phyloP scores from a whole-genome alignment of 2,113 vertebrate genomes.

The Vombatus ursinus region DNA sequence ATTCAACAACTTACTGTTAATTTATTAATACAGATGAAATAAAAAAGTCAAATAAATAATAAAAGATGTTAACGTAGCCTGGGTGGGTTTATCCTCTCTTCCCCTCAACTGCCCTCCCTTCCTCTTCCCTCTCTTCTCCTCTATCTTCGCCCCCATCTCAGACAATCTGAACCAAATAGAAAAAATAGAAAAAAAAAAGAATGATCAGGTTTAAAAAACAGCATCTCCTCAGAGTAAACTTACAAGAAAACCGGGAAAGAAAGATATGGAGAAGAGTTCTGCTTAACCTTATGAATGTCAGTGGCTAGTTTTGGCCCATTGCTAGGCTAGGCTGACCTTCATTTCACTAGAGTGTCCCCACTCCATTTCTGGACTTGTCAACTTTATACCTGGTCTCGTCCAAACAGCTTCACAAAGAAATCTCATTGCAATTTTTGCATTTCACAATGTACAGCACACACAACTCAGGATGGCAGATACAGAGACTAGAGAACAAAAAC shows the following conservation, averaged over 20 bases:
- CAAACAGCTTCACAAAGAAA: not conserved
- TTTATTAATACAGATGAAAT: not conserved
- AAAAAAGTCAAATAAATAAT: not conserved
- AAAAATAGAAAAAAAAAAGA: not conserved
- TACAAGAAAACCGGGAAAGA: not conserved
- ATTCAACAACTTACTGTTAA: not conserved
- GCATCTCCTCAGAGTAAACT: not conserved
- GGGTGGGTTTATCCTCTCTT: not conserved
- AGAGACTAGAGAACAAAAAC: not conserved
- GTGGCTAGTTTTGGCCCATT: not conserved
- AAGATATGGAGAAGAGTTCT: not conserved
- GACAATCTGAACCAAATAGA: not conserved
- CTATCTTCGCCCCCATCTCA: not conserved
- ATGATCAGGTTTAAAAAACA: not conserved
- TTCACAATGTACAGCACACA: not conserved
- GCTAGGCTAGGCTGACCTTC: not conserved
- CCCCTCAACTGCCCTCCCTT: fast-evolving
- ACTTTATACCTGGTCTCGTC: not conserved
- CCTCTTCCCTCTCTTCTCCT: not conserved
- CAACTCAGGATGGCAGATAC: not conserved
- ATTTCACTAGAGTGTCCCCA: not conserved
- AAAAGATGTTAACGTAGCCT: not conserved
- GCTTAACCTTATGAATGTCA: not conserved
- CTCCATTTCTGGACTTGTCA: not conserved
- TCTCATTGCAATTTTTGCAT: not conserved